phyloP scores from a whole-genome alignment of 2,797 vertebrate genomes.

The Scarus forsteni region DNA sequence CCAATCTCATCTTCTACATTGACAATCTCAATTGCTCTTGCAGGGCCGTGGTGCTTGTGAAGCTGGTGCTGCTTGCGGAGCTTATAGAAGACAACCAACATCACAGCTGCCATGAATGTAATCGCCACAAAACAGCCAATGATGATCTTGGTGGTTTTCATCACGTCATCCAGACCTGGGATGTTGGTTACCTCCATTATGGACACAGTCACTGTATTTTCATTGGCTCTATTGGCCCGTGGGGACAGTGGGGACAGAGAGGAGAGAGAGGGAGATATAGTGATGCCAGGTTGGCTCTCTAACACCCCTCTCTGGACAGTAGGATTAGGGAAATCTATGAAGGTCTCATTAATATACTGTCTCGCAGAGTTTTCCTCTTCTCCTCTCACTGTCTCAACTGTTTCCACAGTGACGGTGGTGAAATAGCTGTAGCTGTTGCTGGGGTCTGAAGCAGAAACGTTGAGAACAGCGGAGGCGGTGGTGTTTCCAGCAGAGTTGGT shows the following conservation, averaged over 20 bases:
- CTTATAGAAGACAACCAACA: slow-evolving; percentile 97
- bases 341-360: slow-evolving; percentile 89
- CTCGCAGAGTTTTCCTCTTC: slow-evolving; percentile 85
- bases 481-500: slow-evolving; percentile 98
- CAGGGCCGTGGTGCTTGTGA: slow-evolving; percentile 94
- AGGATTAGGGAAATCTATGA: slow-evolving; percentile 81
- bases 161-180: slow-evolving; percentile 92
- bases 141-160: slow-evolving; percentile 98
- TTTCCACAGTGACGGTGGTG: slow-evolving; percentile 96
- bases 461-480: slow-evolving; percentile 94
- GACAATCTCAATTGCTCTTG: slow-evolving; percentile 94
- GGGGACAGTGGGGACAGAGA: slow-evolving; percentile 88
- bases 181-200: slow-evolving; percentile 90
- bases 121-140: slow-evolving; percentile 98
- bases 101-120: slow-evolving; percentile 96
- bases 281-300: slow-evolving; percentile 76
- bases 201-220: slow-evolving; percentile 89
- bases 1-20: slow-evolving; percentile 96
- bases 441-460: slow-evolving; percentile 92
- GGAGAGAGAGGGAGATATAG: slow-evolving; percentile 77
- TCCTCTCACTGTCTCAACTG: slow-evolving; percentile 84
- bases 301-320: slow-evolving; percentile 71
- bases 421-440: slow-evolving; percentile 92
- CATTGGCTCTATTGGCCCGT: slow-evolving; percentile 81
- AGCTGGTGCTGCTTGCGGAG: slow-evolving; percentile 95